These are phyloP conservation scores for Julus scanicus DNA, from an alignment of 2,888 invertebrate species.

Conservation along the genomic window DNA sequence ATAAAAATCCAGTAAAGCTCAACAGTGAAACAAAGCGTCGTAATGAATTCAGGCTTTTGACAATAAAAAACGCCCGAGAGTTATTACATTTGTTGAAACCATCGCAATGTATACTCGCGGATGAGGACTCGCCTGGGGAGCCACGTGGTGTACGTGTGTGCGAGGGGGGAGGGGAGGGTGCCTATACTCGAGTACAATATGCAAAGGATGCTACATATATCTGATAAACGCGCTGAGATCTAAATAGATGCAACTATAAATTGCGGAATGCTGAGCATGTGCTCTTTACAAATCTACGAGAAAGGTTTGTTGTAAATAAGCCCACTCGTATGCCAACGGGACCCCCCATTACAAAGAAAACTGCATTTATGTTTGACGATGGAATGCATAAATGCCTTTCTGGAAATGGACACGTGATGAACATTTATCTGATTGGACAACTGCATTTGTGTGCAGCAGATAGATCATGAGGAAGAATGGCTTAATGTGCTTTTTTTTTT, in stretches of 20 bases:
- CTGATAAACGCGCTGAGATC: slow-evolving; percentile 19
- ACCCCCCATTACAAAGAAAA: slow-evolving; percentile 37
- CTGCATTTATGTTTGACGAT: slow-evolving; percentile 31
- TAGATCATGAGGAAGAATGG: not conserved
- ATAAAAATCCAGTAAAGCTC: slow-evolving; percentile 50
- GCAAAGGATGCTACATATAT: not conserved
- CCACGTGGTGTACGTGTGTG: not conserved
- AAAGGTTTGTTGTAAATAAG: slow-evolving; percentile 10
- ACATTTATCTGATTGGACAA: slow-evolving; percentile 30
- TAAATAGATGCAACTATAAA: slow-evolving; percentile 32
- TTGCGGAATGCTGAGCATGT: slow-evolving; percentile 44
- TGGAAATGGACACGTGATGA: slow-evolving; percentile 23
- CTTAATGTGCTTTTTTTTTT: not conserved
- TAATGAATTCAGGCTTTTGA: slow-evolving; percentile 51
- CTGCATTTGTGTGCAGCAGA: not conserved
- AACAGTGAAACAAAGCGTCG: slow-evolving; percentile 47
- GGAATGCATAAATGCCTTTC: slow-evolving; percentile 40
- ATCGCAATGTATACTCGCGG: not conserved
- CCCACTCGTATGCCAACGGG: slow-evolving; percentile 37
- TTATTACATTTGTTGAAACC: slow-evolving; percentile 40
- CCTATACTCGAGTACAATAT: not conserved
- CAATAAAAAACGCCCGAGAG: slow-evolving; percentile 35
- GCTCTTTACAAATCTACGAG: slow-evolving; percentile 19
- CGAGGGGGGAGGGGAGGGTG: not conserved
- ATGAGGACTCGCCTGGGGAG: slow-evolving; percentile 23